Base-by-base conservation (phyloP, 2,888 invertebrate genomes). In the Pristionchus arcanus region DNA sequence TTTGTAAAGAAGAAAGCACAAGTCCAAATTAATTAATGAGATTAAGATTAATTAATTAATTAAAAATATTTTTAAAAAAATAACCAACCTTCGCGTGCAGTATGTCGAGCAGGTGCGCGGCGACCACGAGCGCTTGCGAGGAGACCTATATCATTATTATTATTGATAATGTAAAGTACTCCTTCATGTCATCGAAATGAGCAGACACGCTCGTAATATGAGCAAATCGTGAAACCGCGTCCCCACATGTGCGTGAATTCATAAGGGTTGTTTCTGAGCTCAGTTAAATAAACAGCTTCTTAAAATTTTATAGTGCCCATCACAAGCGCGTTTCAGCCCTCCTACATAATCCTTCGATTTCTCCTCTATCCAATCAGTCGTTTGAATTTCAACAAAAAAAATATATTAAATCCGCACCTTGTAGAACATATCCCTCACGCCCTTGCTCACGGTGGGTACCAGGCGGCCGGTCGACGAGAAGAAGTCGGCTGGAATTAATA, bases 371-470 rank as follows among this genome's bases (percentile, higher is more conserved):
- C 13, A 66, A 66, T 59, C n/a, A 5, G 11, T n/a, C 66, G 5
- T n/a, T 28, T 66, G 25, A 15, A 11, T n/a, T n/a, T n/a, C 19
- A 25, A 59, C 2, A 9, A 55, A 55, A 59, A 21, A 11, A 21
- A 84, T 84, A 34, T 11, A 49, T 49, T n/a, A 49, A 49, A 34
- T 84, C 28, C 83, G 4, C 21, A 99, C 93, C 96, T 99, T 99
- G 96, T 99, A 99, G 96, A 99, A 99, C 81, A 97, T 97, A 96
- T 99, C 99, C 89, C 97, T 97, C 42, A 99, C 98, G 66, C 98
- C 97, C 90, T 97, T 96, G 85, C 98, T 97, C 85, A 99, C 97
- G 9, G 98, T 97, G 95, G 95, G 94, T 53, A 95, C 92, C 25
- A 95, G 71, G 2, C 90, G 89, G 0, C 53, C 89, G 34, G 94